Evolutionary conservation across 2,797 vertebrate genomes (phyloP).

Genomic region (Mus caroli): DNA sequence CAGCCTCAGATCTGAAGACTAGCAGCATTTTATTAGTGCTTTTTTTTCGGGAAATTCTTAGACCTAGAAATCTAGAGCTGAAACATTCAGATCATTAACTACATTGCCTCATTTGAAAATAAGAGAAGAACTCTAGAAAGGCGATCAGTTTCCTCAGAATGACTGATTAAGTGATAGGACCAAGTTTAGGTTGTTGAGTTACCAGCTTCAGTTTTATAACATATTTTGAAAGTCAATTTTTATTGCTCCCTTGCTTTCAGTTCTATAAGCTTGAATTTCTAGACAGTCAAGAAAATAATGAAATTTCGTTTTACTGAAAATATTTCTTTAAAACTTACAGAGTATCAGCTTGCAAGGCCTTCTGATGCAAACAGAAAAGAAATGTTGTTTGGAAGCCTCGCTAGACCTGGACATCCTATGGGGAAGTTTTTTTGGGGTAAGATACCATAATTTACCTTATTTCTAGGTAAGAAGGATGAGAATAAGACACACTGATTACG

Average conservation of each 20-base stretch:
- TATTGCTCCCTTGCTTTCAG: conserved; percentile 50
- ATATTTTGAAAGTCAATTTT: conserved; percentile 56
- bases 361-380: conserved; percentile 97
- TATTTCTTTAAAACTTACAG: conserved; percentile 87
- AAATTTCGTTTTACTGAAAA: conserved; percentile 69
- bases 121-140: conserved; percentile 42
- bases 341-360: conserved; percentile 95
- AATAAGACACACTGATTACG: conserved; percentile 38
- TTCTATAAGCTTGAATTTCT: conserved; percentile 63
- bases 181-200: conserved; percentile 25
- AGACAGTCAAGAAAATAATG: conserved; percentile 38
- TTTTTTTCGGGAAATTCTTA: background rate
- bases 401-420: conserved; percentile 96
- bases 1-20: conserved; percentile 6
- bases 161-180: conserved; percentile 34
- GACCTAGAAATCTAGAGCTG: conserved; percentile 7
- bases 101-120: conserved; percentile 60
- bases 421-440: conserved; percentile 98
- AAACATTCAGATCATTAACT: conserved; percentile 53
- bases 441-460: conserved; percentile 67
- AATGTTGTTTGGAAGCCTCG: conserved; percentile 97
- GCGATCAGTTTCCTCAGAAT: conserved; percentile 14
- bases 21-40: conserved; percentile 13
- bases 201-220: conserved; percentile 3
- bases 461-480: conserved; percentile 51